Percentiles rank a stretch among this genome's conserved stretches.
These are phyloP conservation scores for Muscidifurax raptorellus DNA, from an alignment of 1,140 invertebrate species.

Conservation along the genomic window DNA sequence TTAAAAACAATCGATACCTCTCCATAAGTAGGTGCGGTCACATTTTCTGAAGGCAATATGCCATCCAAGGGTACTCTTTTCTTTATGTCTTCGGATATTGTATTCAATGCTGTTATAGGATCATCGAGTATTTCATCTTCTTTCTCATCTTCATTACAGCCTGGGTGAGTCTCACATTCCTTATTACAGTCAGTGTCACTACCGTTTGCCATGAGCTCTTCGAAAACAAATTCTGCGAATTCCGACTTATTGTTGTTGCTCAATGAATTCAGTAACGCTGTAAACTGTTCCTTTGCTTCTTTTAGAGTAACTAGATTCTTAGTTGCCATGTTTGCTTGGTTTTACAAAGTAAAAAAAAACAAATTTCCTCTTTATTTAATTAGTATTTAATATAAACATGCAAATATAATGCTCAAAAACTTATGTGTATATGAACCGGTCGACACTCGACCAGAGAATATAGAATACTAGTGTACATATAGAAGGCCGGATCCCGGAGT, in stretches of 20 bases:
- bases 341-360: neutral
- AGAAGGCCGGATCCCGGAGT: no score
- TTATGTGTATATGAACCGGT: no score
- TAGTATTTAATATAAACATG: no score
- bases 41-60: slow-evolving; percentile 77
- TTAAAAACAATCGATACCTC: slow-evolving; percentile 64
- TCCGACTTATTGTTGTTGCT: neutral
- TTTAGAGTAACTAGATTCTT: neutral
- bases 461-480: no score
- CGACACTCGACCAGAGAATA: no score
- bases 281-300: neutral
- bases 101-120: slow-evolving; percentile 66
- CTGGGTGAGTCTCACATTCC: neutral
- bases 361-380: no score
- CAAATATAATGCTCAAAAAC: no score
- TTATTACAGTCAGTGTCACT: no score
- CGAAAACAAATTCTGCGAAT: neutral
- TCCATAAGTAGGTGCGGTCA: slow-evolving; percentile 75
- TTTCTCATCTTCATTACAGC: neutral
- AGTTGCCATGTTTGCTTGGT: neutral
- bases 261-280: neutral
- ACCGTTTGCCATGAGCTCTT: neutral
- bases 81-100: slow-evolving; percentile 76
- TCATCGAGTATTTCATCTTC: slow-evolving; percentile 54
- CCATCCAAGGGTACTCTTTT: slow-evolving; percentile 77